A percentile compares a stretch with the other conserved stretches of the same genome.
These are phyloP conservation scores for Coregonus sp. DNA, from an alignment of 2,797 vertebrate species.

Conservation along the genomic window DNA sequence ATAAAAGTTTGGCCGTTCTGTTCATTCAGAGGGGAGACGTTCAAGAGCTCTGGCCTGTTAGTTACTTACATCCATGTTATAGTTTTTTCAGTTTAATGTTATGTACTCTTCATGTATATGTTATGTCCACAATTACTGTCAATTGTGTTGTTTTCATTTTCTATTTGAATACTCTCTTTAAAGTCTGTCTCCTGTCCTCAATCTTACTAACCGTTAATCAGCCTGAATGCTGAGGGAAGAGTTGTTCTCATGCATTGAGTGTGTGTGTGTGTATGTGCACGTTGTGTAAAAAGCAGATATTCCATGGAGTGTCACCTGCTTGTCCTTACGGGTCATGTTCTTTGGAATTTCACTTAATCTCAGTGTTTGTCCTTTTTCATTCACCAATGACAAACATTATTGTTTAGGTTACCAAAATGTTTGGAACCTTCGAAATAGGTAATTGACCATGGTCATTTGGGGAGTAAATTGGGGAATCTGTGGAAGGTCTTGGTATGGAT, in stretches of 20 bases:
- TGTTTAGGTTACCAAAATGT: constrained; percentile 1
- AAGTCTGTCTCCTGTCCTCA: constrained; percentile 24
- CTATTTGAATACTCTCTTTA: constrained; percentile 47
- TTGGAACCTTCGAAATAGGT: background rate
- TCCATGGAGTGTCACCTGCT: constrained; percentile 34
- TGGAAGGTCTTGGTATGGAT: background rate
- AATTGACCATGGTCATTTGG: background rate
- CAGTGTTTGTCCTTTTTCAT: background rate
- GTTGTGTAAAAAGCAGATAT: constrained; percentile 21
- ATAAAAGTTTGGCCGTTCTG: background rate
- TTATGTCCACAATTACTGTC: constrained; percentile 24
- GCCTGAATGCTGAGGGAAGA: constrained; percentile 12
- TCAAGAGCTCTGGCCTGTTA: background rate
- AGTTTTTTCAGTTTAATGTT: constrained; percentile 20
- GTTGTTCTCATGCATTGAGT: constrained; percentile 3
- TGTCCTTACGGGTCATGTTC: constrained; percentile 33
- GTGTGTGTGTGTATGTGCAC: background rate
- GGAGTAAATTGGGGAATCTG: background rate
- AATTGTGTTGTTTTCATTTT: constrained; percentile 42
- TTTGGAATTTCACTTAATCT: constrained; percentile 44
- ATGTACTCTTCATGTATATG: constrained; percentile 16
- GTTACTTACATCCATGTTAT: background rate
- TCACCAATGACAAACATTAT: constrained; percentile 12
- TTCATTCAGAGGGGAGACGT: background rate
- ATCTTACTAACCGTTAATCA: constrained; percentile 33